Conservation (phyloP, 2,888 invertebrate genomes). For the Sericinus montela region DNA sequence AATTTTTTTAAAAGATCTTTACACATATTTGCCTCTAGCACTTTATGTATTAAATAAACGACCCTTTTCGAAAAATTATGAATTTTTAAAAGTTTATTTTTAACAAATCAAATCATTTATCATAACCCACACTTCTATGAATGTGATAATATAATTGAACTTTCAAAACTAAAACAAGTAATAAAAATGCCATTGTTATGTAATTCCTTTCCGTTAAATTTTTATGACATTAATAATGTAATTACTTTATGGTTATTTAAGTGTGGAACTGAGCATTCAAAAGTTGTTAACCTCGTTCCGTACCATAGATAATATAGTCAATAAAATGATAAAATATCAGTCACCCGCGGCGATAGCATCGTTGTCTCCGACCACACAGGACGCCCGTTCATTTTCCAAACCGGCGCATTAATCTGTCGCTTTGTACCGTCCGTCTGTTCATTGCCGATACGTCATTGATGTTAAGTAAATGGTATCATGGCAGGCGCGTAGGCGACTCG, state of each 20-base stretch:
- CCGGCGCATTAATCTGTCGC: slow-evolving; percentile 9
- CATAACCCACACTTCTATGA: no score
- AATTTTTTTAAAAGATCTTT: no score
- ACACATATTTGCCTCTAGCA: no score
- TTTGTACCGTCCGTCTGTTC: slow-evolving; percentile 7
- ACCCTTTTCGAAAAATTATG: no score
- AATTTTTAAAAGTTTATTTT: no score
- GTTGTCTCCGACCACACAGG: slow-evolving; percentile 14
- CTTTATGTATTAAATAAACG: no score
- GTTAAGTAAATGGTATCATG: not conserved
- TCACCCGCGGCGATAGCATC: slow-evolving; percentile 9
- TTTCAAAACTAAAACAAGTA: no score
- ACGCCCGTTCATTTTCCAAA: slow-evolving; percentile 1
- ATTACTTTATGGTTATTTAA: not conserved
- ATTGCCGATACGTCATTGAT: not conserved
- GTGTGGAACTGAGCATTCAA: not conserved
- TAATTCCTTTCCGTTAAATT: no score
- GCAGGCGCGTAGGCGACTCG: slow-evolving; percentile 8
- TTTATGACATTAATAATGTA: no score
- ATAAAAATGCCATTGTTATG: no score
- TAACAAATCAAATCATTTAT: no score
- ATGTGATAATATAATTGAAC: no score
- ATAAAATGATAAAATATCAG: slow-evolving; percentile 12
- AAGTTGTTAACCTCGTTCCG: not conserved
- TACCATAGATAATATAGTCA: slow-evolving; percentile 3